Percentiles rank a stretch among this genome's conserved stretches.
Evolutionary conservation across 2,797 vertebrate species (phyloP).

Genomic region (Alca torda): DNA sequence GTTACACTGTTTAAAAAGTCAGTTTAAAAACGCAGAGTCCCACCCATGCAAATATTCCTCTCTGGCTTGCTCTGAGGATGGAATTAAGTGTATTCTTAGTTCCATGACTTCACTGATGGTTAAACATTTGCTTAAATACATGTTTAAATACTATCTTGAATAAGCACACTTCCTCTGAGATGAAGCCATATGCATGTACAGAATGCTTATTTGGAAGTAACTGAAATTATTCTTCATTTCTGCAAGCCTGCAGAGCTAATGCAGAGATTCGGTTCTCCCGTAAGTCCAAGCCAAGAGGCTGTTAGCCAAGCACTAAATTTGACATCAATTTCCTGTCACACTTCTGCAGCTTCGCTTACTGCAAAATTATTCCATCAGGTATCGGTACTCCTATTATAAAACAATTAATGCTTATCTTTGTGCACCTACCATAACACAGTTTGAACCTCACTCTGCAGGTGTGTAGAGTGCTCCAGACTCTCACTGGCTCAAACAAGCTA

Average conservation of each 20-base stretch:
- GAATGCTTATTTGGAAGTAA: constrained; percentile 33
- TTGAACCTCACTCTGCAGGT: background rate
- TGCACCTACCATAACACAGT: background rate
- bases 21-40: background rate
- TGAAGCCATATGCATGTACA: background rate
- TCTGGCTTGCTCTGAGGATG: background rate
- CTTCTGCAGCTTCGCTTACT: background rate
- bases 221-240: background rate
- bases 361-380: background rate
- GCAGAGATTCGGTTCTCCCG: background rate
- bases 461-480: background rate
- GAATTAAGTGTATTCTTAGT: background rate
- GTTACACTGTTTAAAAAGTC: background rate
- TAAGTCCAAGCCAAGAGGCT: background rate
- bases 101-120: background rate
- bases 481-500: background rate
- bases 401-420: background rate
- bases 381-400: background rate
- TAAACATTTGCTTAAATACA: background rate
- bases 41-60: background rate
- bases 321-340: background rate
- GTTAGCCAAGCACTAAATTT: background rate
- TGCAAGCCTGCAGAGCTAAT: background rate
- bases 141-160: background rate
- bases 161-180: background rate